Percentiles rank a stretch among this genome's conserved stretches.
Evolutionary conservation across 2,797 vertebrate genomes (phyloP).

Genomic region (Eospalax fontanierii): DNA sequence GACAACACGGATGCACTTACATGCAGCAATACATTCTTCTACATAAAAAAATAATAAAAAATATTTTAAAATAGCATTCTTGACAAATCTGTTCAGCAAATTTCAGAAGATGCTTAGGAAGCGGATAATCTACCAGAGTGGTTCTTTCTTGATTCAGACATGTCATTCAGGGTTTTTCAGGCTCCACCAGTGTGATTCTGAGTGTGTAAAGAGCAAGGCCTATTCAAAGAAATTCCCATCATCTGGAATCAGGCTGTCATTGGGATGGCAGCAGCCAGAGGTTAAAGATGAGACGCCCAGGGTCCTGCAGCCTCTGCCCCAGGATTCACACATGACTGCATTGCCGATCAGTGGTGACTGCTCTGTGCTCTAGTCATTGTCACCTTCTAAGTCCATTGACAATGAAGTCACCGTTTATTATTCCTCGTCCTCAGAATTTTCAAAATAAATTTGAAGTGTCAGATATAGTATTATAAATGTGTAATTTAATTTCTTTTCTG

Average conservation of each 20-base stretch:
- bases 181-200: not conserved
- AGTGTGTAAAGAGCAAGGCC: not conserved
- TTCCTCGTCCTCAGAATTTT: conserved; percentile 34
- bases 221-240: not conserved
- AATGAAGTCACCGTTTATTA: not conserved
- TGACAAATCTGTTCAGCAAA: not conserved
- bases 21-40: too few species aligned
- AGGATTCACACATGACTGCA: not conserved
- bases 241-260: not conserved
- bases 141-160: not conserved
- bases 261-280: not conserved
- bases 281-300: not conserved
- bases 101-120: not conserved
- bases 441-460: not conserved
- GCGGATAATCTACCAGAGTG: not conserved
- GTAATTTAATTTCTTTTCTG: not conserved
- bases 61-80: too few species aligned
- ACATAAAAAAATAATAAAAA: too few species aligned
- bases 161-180: fast-evolving
- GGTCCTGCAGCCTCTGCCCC: not conserved
- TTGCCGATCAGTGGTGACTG: not conserved
- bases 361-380: not conserved
- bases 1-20: too few species aligned
- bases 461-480: not conserved
- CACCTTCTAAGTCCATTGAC: not conserved